Percentiles rank a stretch among this genome's conserved stretches.
Conservation (phyloP, 2,113 vertebrate genomes). For the Paracyprichromis sp. region DNA sequence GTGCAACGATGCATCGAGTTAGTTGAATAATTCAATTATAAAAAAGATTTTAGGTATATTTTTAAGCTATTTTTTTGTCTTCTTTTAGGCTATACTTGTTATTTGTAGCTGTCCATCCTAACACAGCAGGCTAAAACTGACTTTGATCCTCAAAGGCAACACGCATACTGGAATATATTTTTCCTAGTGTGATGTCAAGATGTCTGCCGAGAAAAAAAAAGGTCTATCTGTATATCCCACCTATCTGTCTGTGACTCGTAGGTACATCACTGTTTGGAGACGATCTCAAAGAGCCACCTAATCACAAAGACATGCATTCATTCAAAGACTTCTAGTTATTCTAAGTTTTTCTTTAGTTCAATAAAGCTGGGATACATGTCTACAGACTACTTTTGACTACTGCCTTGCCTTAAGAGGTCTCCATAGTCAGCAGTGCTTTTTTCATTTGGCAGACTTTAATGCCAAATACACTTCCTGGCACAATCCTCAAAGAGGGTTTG, state of each 20-base stretch:
- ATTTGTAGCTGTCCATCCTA: neutral
- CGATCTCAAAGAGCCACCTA: neutral
- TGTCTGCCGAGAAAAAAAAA: neutral
- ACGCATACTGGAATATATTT: neutral
- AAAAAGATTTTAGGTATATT: neutral
- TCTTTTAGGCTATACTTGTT: neutral
- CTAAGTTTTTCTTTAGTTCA: neutral
- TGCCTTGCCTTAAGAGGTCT: neutral
- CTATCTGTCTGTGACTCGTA: neutral
- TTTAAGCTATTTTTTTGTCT: neutral
- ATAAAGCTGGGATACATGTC: neutral
- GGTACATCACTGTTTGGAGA: neutral
- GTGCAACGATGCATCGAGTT: neutral
- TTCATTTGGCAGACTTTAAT: neutral
- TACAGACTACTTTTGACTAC: neutral
- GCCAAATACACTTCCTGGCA: neutral
- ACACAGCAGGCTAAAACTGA: neutral
- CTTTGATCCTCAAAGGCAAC: neutral
- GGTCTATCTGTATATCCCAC: neutral
- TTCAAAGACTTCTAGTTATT: neutral
- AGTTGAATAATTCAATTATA: neutral
- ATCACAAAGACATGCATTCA: neutral
- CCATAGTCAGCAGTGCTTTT: neutral
- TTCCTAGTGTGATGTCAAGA: neutral
- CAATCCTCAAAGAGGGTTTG: neutral